Base-by-base conservation (phyloP, 2,888 invertebrate species). In the Sturmia bella region DNA sequence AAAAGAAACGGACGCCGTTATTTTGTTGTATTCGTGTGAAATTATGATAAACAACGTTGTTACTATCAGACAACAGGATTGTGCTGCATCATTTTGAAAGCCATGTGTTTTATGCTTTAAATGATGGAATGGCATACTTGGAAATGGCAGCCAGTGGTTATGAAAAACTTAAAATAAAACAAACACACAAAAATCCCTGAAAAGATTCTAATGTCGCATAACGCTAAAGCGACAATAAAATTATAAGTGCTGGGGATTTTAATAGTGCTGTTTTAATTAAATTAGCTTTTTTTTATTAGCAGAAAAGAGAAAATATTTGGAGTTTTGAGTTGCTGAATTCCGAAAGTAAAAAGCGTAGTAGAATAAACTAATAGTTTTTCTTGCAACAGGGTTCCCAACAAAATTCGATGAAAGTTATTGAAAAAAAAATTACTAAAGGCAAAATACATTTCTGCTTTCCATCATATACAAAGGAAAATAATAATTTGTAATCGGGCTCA, bases 1-100 rank as follows among this genome's bases (percentile, higher is more conserved):
- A n/a, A n/a, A n/a, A n/a, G n/a, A n/a, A n/a, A n/a, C n/a, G 21
- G 39, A 21, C 43, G 63, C 64, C 74, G 52, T 78, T 82, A 82
- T 78, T 82, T 73, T 75, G 80, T 73, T 75, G 80, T 75, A 83
- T 84, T 72, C 84, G 81, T 84, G 84, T 83, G 79, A 84, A 84
- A 84, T 84, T 84, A 84, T 84, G 84, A 84, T 84, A 84, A 84
- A 83, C 83, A 80, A 70, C 75, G 75, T 68, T 69, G 61, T 39
- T 54, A 68, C 27, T 69, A 50, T 54, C 57, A 83, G 43, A 45
- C 57, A 79, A 24, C 39, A 56, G 57, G 24, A 74, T 57, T 43
- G 57, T 59, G 32, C n/a, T 45, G 52, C 59, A 63, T 45, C 68
- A 52, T 37, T 54, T 32, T 61, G 66, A 50, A 68, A 70, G 64